Conservation (phyloP, 2,797 vertebrate species). For the Trachops cirrhosus region DNA sequence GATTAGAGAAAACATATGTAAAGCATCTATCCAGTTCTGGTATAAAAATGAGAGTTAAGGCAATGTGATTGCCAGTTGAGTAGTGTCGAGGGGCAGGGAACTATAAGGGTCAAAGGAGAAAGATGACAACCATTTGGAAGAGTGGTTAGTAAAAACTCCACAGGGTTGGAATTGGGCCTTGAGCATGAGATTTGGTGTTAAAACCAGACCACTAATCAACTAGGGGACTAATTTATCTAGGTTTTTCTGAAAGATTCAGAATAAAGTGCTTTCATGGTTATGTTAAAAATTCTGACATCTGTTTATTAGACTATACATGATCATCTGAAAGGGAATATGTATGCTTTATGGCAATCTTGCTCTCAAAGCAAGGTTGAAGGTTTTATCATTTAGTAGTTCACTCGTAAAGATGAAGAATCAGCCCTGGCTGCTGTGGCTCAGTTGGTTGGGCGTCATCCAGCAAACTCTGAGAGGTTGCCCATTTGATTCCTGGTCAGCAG, state of each 20-base stretch:
- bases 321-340: neutral
- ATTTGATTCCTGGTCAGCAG: neutral
- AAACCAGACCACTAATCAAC: neutral
- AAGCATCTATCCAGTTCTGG: neutral
- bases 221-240: neutral
- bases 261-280: neutral
- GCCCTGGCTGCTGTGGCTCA: neutral
- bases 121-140: neutral
- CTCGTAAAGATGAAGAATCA: neutral
- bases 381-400: neutral
- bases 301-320: neutral
- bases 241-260: neutral
- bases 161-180: neutral
- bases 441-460: neutral
- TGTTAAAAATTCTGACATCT: neutral
- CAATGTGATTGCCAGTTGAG: neutral
- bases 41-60: neutral
- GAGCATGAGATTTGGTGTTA: neutral
- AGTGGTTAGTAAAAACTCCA: neutral
- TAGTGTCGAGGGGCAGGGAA: neutral
- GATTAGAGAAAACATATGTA: neutral
- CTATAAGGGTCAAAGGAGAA: neutral
- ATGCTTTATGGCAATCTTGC: neutral
- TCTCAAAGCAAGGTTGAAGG: neutral
- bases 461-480: neutral